These are phyloP conservation scores for Lucinisca nassula DNA, from an alignment of 2,888 invertebrate genomes.

Conservation along the genomic window DNA sequence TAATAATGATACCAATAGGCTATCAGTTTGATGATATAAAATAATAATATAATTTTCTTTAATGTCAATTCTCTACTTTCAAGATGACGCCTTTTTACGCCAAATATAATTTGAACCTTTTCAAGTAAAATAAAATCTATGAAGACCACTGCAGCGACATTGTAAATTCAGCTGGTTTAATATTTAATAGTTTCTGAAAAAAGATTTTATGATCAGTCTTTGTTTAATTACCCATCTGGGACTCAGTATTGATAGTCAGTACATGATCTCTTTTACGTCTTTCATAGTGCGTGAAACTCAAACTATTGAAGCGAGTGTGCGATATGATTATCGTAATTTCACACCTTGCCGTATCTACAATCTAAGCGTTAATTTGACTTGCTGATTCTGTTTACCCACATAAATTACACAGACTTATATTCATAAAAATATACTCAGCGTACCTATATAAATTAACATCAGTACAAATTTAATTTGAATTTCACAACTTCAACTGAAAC, in stretches of 20 bases:
- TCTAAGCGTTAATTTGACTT: background rate
- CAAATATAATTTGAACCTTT: background rate
- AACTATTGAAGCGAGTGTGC: background rate
- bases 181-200: background rate
- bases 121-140: background rate
- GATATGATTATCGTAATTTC: constrained; percentile 1
- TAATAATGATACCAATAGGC: background rate
- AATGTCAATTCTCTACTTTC: background rate
- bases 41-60: constrained; percentile 10
- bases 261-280: background rate
- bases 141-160: background rate
- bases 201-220: background rate
- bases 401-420: background rate
- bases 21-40: background rate
- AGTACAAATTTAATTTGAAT: background rate
- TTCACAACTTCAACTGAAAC: background rate
- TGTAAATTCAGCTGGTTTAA: background rate
- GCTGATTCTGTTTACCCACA: background rate
- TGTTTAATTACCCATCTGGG: background rate
- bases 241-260: background rate
- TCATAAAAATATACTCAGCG: background rate
- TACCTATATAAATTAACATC: background rate
- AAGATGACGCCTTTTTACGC: background rate
- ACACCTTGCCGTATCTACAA: background rate
- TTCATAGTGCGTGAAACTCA: background rate